Percentiles rank a stretch among this genome's conserved stretches.
Evolutionary conservation across 1,140 invertebrate genomes (phyloP).

Genomic region (Tetraneura akinire): DNA sequence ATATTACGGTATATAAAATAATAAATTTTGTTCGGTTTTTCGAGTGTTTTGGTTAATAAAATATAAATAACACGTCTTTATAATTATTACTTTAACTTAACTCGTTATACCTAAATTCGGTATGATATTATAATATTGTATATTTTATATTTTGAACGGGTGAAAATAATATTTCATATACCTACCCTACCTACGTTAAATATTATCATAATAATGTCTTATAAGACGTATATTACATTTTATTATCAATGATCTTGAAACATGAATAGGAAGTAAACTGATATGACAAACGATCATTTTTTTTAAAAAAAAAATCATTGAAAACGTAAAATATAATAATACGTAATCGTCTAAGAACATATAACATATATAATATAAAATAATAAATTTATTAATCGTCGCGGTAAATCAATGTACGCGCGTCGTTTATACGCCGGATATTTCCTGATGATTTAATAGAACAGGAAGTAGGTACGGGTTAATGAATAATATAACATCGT

Average conservation of each 20-base stretch:
- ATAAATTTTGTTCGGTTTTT: background rate
- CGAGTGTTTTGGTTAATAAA: background rate
- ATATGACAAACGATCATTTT: background rate
- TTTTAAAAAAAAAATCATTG: conserved; percentile 26
- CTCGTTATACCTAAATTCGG: too few species aligned
- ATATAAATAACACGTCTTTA: too few species aligned
- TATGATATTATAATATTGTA: too few species aligned
- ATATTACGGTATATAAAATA: background rate
- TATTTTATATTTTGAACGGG: too few species aligned
- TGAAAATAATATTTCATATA: too few species aligned
- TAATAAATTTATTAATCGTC: background rate
- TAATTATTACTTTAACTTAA: too few species aligned
- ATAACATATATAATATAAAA: too few species aligned
- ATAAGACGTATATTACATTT: too few species aligned
- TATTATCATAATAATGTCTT: too few species aligned
- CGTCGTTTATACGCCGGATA: too few species aligned
- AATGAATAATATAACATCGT: background rate
- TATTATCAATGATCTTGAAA: conserved; percentile 39
- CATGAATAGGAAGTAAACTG: conserved; percentile 42
- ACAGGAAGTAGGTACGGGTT: conserved; percentile 30
- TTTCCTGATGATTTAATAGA: conserved; percentile 2
- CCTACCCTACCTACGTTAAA: too few species aligned
- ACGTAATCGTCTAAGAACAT: conserved; percentile 10
- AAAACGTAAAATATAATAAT: conserved; percentile 10
- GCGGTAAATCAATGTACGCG: background rate